A percentile compares a stretch with the other conserved stretches of the same genome.
phyloP scores from a whole-genome alignment of 2,113 vertebrate genomes.

The Scomber colias region DNA sequence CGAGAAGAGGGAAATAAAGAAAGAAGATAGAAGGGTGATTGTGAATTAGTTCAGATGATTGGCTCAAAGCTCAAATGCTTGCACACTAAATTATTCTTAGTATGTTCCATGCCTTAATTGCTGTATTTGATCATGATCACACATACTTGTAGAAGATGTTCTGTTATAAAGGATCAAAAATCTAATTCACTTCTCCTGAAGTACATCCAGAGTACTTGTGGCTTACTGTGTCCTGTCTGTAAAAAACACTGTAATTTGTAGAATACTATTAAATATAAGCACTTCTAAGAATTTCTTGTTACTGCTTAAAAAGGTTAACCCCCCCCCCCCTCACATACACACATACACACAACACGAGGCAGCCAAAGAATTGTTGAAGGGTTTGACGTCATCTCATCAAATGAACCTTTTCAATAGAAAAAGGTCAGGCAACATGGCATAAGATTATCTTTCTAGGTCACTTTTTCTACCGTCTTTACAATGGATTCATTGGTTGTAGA shows the following conservation, averaged over 20 bases:
- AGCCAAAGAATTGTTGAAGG: neutral
- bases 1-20: conserved; percentile 3
- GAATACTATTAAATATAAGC: neutral
- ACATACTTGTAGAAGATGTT: too few relatives aligned
- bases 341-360: neutral
- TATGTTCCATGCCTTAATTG: neutral
- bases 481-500: neutral
- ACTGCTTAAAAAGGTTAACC: neutral
- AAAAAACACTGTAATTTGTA: neutral
- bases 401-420: neutral
- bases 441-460: conserved; percentile 14
- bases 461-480: conserved; percentile 6
- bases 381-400: conserved; percentile 31
- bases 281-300: neutral
- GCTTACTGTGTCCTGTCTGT: too few relatives aligned
- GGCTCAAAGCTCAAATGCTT: neutral
- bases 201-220: too few relatives aligned
- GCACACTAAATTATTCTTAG: neutral
- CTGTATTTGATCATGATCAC: neutral
- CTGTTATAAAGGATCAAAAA: neutral
- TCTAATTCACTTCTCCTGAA: too few relatives aligned
- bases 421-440: conserved; percentile 16
- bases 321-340: neutral
- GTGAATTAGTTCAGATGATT: conserved; percentile 14
- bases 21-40: neutral